These are phyloP conservation scores for Drosophila murphyi DNA, from an alignment of 1,140 invertebrate genomes.

Conservation along the genomic window DNA sequence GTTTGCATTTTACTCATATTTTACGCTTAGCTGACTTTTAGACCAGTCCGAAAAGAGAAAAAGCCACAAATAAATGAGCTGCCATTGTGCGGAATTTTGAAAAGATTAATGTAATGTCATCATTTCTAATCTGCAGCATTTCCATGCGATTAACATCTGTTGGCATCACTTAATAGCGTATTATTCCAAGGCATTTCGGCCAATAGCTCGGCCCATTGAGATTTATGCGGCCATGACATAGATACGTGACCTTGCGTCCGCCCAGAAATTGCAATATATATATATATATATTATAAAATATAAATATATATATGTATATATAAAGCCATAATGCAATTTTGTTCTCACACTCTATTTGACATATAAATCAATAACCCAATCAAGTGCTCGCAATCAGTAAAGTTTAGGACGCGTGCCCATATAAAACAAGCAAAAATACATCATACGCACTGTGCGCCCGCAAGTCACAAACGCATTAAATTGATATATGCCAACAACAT, in stretches of 20 bases:
- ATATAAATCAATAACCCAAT: conserved; percentile 65
- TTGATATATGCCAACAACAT: conserved; percentile 45
- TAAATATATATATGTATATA: conserved; percentile 6
- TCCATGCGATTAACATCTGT: conserved; percentile 79
- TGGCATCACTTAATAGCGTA: conserved; percentile 69
- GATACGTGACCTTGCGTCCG: conserved; percentile 43
- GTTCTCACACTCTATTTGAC: conserved; percentile 2
- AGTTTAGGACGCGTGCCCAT: conserved; percentile 33
- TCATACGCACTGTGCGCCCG: conserved; percentile 30
- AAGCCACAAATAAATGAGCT: conserved; percentile 41
- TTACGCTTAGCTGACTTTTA: conserved; percentile 74
- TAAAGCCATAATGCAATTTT: conserved; percentile 47
- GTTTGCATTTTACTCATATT: conserved; percentile 70
- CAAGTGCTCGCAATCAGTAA: conserved; percentile 56
- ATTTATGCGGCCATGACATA: conserved; percentile 54
- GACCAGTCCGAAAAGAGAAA: conserved; percentile 2
- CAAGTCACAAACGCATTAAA: conserved; percentile 25
- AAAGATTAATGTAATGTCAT: conserved; percentile 80
- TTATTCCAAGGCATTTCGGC: conserved; percentile 43
- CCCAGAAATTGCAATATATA: conserved; percentile 35
- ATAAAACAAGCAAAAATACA: conserved; percentile 61
- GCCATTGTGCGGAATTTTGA: conserved; percentile 48
- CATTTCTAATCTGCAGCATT: conserved; percentile 81
- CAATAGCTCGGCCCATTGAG: conserved; percentile 41
- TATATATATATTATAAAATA: background rate